These are phyloP conservation scores for Morinoia aosen DNA, from an alignment of 2,888 invertebrate genomes.

Conservation along the genomic window DNA sequence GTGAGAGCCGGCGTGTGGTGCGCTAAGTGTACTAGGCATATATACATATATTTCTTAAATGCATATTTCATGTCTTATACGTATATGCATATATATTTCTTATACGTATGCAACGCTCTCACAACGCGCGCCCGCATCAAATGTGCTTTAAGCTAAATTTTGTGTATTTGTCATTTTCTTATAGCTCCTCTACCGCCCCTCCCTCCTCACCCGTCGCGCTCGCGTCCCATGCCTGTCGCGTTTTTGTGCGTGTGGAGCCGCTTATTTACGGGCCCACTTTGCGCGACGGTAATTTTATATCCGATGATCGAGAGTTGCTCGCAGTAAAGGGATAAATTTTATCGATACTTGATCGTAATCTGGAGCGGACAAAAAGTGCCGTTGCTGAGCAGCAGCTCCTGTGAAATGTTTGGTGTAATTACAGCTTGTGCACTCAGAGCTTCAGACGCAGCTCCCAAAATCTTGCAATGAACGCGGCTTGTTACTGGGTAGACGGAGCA, in stretches of 20 bases:
- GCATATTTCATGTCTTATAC: too few relatives aligned
- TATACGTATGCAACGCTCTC: too few relatives aligned
- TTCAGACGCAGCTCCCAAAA: background rate
- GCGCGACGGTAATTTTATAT: constrained; percentile 44
- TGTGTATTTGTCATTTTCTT: background rate
- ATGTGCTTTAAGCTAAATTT: background rate
- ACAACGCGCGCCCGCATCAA: background rate
- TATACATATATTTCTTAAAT: too few relatives aligned
- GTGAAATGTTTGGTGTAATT: constrained; percentile 26
- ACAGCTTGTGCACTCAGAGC: background rate
- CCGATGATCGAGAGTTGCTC: constrained; percentile 46
- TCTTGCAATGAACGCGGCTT: background rate
- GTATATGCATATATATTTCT: too few relatives aligned
- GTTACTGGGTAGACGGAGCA: background rate
- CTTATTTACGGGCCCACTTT: constrained; percentile 1
- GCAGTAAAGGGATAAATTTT: constrained; percentile 28
- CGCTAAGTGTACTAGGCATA: too few relatives aligned
- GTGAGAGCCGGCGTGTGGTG: too few relatives aligned
- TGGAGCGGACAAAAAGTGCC: constrained; percentile 13
- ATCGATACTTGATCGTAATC: constrained; percentile 43
- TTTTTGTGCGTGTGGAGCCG: background rate
- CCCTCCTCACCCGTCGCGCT: background rate
- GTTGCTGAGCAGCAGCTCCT: constrained; percentile 38
- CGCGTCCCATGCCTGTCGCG: background rate
- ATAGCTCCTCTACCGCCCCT: background rate